These are phyloP conservation scores for Eupleurogrammus muticus DNA, from an alignment of 2,797 vertebrate species.

Conservation along the genomic window DNA sequence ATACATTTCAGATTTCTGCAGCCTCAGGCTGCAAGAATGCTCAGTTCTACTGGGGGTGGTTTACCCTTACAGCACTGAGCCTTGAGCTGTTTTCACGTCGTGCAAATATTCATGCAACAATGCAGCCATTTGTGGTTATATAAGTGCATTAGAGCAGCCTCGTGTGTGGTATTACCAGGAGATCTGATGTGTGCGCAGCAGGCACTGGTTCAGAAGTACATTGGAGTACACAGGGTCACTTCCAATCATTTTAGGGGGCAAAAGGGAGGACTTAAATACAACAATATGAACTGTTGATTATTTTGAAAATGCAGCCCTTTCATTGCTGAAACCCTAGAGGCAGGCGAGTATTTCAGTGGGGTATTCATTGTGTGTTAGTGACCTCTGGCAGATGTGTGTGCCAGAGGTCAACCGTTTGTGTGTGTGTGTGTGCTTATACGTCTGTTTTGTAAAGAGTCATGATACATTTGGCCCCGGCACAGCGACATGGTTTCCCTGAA, in stretches of 20 bases:
- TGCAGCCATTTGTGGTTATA: slow-evolving; percentile 68
- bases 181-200: slow-evolving; percentile 53
- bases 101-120: slow-evolving; percentile 70
- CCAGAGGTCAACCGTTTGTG: no score
- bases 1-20: slow-evolving; percentile 3
- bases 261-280: slow-evolving; percentile 36
- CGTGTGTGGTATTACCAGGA: slow-evolving; percentile 64
- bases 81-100: slow-evolving; percentile 47
- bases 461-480: slow-evolving; percentile 40
- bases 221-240: slow-evolving; percentile 49
- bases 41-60: slow-evolving; percentile 27
- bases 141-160: slow-evolving; percentile 75
- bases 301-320: slow-evolving; percentile 22
- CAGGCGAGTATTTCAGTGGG: not conserved
- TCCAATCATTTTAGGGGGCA: slow-evolving; percentile 63
- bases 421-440: not conserved
- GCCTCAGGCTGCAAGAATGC: not conserved
- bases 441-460: slow-evolving; percentile 33
- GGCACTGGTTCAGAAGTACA: slow-evolving; percentile 38
- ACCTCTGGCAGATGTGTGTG: slow-evolving; percentile 7
- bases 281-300: slow-evolving; percentile 29
- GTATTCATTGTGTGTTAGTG: slow-evolving; percentile 12
- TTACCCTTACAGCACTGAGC: slow-evolving; percentile 16
- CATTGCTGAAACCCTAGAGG: not conserved
- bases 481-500: slow-evolving; percentile 1